Evolutionary conservation across 1,140 invertebrate genomes (phyloP).

Genomic region (Bombus fervidus): DNA sequence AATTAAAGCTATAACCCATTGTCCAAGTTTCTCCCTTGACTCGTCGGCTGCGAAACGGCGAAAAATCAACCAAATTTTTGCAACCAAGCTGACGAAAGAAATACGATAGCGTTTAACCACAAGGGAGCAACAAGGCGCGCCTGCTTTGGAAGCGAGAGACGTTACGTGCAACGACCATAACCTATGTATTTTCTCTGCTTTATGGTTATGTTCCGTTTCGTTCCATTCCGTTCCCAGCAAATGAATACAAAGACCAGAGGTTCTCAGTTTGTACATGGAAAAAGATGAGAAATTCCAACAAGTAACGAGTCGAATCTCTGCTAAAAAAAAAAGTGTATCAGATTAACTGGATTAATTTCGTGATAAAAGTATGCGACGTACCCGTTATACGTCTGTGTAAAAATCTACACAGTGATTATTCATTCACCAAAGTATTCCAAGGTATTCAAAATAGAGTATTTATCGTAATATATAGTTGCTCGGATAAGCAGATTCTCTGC

Average conservation of each 20-base stretch:
- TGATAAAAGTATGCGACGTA: neutral
- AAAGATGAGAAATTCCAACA: neutral
- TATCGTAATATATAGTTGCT: no score
- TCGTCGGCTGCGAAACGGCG: neutral
- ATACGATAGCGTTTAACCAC: constrained; percentile 32
- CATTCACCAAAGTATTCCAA: no score
- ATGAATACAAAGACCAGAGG: constrained; percentile 65
- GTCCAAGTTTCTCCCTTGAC: neutral
- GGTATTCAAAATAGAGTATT: no score
- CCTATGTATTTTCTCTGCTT: constrained; percentile 61
- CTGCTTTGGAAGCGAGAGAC: constrained; percentile 60
- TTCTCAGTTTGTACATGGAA: constrained; percentile 42
- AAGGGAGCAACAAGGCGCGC: constrained; percentile 53
- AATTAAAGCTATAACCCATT: neutral
- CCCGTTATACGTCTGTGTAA: no score
- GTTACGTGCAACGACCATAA: constrained; percentile 61
- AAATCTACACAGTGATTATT: no score
- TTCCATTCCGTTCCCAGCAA: constrained; percentile 66
- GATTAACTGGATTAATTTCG: neutral
- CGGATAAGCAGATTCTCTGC: no score
- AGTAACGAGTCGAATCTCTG: neutral
- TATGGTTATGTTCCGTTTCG: constrained; percentile 64
- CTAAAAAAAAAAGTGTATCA: neutral
- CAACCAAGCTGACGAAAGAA: constrained; percentile 17
- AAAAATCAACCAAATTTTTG: constrained; percentile 42